phyloP scores from a whole-genome alignment of 2,888 invertebrate genomes.

The Apodemia duryi region DNA sequence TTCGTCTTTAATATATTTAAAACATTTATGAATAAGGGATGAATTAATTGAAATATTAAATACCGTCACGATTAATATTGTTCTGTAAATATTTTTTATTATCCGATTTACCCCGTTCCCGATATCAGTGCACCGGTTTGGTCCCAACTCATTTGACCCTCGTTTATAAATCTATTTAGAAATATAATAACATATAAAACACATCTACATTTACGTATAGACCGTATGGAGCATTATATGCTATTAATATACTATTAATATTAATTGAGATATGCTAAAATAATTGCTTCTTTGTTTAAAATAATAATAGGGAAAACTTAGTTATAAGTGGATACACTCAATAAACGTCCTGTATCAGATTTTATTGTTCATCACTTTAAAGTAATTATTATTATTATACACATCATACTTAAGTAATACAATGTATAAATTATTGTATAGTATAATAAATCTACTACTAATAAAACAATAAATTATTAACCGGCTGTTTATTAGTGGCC shows the following conservation, averaged over 20 bases:
- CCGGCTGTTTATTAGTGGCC: no score
- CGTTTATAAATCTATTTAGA: conserved; percentile 36
- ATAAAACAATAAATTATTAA: no score
- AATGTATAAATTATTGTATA: no score
- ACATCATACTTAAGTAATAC: no score
- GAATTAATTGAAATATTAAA: neutral
- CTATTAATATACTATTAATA: conserved; percentile 53
- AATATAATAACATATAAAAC: conserved; percentile 40
- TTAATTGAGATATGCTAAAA: conserved; percentile 61
- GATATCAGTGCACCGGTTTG: conserved; percentile 71
- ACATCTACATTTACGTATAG: conserved; percentile 60
- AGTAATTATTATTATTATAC: no score
- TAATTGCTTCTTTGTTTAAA: conserved; percentile 50
- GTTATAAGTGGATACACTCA: neutral
- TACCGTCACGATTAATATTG: neutral
- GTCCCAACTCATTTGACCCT: conserved; percentile 51
- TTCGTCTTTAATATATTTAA: neutral
- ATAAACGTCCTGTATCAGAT: neutral
- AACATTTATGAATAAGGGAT: conserved; percentile 5
- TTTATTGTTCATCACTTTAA: no score
- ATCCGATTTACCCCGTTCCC: conserved; percentile 46
- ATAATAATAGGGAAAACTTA: conserved; percentile 12
- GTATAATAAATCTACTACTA: no score
- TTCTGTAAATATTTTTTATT: conserved; percentile 29
- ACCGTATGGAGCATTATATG: conserved; percentile 66